These are phyloP conservation scores for Scolanthus callimorphus DNA, from an alignment of 92 coral and sea anemone species.

Conservation along the genomic window DNA sequence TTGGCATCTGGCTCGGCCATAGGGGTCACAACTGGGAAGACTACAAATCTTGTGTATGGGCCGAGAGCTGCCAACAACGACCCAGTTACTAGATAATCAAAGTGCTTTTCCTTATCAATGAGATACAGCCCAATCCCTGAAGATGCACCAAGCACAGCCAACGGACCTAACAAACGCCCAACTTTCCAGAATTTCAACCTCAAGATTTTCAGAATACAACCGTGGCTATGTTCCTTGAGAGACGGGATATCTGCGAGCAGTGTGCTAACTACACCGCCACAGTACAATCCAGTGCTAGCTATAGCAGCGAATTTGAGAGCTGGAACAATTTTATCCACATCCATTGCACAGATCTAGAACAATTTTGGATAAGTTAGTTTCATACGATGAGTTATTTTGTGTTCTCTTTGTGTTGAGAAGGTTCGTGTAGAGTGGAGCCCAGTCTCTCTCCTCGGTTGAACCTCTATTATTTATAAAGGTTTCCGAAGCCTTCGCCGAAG, in stretches of 20 bases:
- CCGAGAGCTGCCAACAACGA: conserved; percentile 8
- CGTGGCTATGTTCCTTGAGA: conserved; percentile 20
- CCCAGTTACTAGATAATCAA: conserved; percentile 24
- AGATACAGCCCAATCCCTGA: conserved; percentile 24
- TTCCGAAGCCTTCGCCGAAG: too few species aligned
- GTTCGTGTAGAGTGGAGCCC: too few species aligned
- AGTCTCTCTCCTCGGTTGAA: too few species aligned
- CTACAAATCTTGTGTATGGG: conserved; percentile 14
- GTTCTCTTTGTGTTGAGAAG: too few species aligned
- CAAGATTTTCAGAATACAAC: conserved; percentile 28
- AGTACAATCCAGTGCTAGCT: conserved; percentile 24
- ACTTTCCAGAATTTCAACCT: conserved; percentile 11
- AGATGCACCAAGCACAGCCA: neutral
- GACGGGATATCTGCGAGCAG: conserved; percentile 29
- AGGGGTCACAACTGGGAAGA: conserved; percentile 1
- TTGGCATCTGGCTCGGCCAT: conserved; percentile 17
- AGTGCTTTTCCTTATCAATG: conserved; percentile 31
- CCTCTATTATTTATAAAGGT: too few species aligned
- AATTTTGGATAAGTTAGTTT: too few species aligned
- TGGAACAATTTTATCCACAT: conserved; percentile 21
- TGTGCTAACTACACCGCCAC: conserved; percentile 12
- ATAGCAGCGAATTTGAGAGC: conserved; percentile 14
- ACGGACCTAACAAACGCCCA: neutral
- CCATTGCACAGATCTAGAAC: conserved; percentile 2
- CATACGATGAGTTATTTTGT: too few species aligned